Conservation (phyloP, 2,113 vertebrate species). For the Meriones unguiculatus region DNA sequence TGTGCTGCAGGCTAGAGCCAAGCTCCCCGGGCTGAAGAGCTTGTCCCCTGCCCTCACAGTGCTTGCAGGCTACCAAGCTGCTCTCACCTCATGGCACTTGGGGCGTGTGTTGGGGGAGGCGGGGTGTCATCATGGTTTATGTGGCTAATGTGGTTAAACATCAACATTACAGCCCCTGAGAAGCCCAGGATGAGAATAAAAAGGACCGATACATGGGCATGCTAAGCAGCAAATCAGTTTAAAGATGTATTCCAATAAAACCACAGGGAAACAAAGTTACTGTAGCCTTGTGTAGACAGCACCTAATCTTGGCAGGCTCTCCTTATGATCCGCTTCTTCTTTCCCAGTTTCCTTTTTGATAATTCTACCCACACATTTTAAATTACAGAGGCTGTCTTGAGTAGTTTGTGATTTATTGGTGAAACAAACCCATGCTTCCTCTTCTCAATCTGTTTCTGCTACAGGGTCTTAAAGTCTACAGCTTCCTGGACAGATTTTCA, state of each 20-base stretch:
- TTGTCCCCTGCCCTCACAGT: not conserved
- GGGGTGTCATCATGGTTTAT: constrained; percentile 38
- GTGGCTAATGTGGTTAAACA: constrained; percentile 57
- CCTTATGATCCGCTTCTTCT: not conserved
- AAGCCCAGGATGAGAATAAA: constrained; percentile 41
- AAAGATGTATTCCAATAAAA: constrained; percentile 31
- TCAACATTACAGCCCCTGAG: constrained; percentile 43
- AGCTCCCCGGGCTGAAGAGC: not conserved
- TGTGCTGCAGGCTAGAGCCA: accelerated
- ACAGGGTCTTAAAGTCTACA: not conserved
- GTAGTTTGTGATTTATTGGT: constrained; percentile 5
- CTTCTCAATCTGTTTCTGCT: not conserved
- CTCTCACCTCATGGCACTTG: not conserved
- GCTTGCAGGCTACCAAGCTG: not conserved
- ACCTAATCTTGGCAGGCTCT: not conserved
- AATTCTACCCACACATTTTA: constrained; percentile 43
- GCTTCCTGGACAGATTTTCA: constrained; percentile 43
- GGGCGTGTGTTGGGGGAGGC: not conserved
- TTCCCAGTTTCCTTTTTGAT: constrained; percentile 18
- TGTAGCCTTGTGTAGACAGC: not conserved
- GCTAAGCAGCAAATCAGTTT: constrained; percentile 24
- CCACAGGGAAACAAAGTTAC: constrained; percentile 12
- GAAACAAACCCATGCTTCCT: not conserved
- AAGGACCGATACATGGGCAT: not conserved
- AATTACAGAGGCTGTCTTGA: not conserved